These are phyloP conservation scores for Chaetura pelagica DNA, from an alignment of 2,113 vertebrate genomes.

Conservation along the genomic window DNA sequence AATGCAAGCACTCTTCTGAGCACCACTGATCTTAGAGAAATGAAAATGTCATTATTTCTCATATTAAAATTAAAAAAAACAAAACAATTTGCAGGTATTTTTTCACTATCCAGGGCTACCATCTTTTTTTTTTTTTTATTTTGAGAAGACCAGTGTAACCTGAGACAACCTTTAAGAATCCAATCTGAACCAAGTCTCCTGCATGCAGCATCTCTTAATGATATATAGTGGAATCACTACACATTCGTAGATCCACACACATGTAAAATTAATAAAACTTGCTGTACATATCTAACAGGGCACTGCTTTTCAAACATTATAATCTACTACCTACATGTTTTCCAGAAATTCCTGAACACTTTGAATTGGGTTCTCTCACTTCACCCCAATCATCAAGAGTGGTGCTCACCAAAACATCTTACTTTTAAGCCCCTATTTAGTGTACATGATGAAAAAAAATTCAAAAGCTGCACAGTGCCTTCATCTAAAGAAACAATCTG, in stretches of 20 bases:
- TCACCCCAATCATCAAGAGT: not conserved
- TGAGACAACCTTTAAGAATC: not conserved
- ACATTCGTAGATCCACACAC: not conserved
- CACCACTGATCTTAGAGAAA: not conserved
- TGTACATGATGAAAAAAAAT: not conserved
- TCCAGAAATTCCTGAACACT: not conserved
- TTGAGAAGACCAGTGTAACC: not conserved
- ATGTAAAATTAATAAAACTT: not conserved
- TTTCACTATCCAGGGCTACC: not conserved
- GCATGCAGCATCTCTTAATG: not conserved
- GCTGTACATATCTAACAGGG: not conserved
- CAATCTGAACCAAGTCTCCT: not conserved
- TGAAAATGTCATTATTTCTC: not conserved
- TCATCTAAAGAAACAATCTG: slow-evolving; percentile 60
- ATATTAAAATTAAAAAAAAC: not conserved
- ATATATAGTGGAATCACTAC: not conserved
- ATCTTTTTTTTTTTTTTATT: not conserved
- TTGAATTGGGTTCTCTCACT: not conserved
- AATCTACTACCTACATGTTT: not conserved
- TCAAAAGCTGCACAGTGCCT: slow-evolving; percentile 30
- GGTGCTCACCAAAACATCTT: not conserved
- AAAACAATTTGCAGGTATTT: not conserved
- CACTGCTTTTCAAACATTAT: not conserved
- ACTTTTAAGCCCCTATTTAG: not conserved
- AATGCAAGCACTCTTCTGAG: not conserved